phyloP scores from a whole-genome alignment of 2,888 invertebrate species.

The Erebia palarica region DNA sequence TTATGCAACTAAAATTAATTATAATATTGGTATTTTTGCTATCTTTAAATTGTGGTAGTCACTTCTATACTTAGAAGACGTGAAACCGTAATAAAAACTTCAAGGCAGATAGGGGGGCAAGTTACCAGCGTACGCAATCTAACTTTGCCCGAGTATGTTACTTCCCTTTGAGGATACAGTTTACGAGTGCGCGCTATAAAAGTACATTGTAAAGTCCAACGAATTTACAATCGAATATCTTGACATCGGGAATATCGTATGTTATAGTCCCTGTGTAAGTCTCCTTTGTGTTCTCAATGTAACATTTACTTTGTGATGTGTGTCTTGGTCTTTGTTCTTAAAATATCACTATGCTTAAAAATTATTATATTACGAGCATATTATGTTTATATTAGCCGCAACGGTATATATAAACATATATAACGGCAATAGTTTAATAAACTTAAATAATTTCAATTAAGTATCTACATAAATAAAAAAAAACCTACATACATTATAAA shows the following conservation, averaged over 20 bases:
- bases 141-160: constrained; percentile 48
- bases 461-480: too few species aligned
- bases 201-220: constrained; percentile 61
- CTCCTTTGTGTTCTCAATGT: constrained; percentile 47
- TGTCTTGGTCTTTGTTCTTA: constrained; percentile 18
- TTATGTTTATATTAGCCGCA: too few species aligned
- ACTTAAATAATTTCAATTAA: too few species aligned
- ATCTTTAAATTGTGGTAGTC: neutral
- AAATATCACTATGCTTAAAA: neutral
- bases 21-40: neutral
- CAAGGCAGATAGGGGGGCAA: constrained; percentile 17
- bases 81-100: constrained; percentile 5
- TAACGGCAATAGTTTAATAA: too few species aligned
- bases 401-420: too few species aligned
- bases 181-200: constrained; percentile 53
- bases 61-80: neutral
- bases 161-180: constrained; percentile 63
- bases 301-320: constrained; percentile 44
- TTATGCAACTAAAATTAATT: too few species aligned
- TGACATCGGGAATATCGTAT: constrained; percentile 42
- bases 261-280: constrained; percentile 34
- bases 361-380: too few species aligned
- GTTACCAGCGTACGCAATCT: constrained; percentile 39
- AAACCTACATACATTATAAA: too few species aligned
- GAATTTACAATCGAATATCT: constrained; percentile 52